Conservation (phyloP, 1,140 invertebrate species). For the Pteromalus puparum region DNA sequence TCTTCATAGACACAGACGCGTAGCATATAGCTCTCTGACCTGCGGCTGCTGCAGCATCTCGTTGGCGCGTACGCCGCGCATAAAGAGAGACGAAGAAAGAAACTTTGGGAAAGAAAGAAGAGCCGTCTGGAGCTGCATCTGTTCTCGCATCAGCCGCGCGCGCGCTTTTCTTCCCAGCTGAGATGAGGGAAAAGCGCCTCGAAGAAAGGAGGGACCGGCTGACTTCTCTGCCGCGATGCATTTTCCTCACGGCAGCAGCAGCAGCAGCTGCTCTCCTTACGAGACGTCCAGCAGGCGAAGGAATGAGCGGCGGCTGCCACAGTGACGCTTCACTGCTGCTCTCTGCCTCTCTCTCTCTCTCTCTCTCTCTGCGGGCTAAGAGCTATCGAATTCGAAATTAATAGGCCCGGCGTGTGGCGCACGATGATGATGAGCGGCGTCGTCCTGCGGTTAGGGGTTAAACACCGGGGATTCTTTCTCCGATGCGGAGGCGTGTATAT, state of each 20-base stretch:
- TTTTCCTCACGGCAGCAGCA: not conserved
- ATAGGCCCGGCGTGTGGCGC: not conserved
- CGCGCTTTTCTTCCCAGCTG: not conserved
- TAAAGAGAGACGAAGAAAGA: not conserved
- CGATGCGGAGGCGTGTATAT: no score
- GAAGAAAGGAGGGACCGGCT: not conserved
- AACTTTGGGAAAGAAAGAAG: not conserved
- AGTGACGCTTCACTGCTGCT: not conserved
- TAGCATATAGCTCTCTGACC: not conserved
- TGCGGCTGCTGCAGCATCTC: not conserved
- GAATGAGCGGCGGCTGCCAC: not conserved
- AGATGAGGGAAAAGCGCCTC: not conserved
- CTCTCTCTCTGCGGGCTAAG: not conserved
- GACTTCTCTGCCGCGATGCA: not conserved
- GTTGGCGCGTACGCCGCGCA: no score
- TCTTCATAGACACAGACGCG: no score
- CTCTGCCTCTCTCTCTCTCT: no score
- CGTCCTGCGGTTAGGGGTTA: no score
- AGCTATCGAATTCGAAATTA: not conserved
- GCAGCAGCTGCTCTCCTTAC: not conserved
- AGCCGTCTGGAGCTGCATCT: not conserved
- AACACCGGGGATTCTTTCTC: no score
- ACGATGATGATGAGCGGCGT: no score
- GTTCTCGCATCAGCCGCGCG: not conserved
- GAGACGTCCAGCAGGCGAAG: not conserved